phyloP scores from a whole-genome alignment of 2,888 invertebrate species.

The Biston stratarius region DNA sequence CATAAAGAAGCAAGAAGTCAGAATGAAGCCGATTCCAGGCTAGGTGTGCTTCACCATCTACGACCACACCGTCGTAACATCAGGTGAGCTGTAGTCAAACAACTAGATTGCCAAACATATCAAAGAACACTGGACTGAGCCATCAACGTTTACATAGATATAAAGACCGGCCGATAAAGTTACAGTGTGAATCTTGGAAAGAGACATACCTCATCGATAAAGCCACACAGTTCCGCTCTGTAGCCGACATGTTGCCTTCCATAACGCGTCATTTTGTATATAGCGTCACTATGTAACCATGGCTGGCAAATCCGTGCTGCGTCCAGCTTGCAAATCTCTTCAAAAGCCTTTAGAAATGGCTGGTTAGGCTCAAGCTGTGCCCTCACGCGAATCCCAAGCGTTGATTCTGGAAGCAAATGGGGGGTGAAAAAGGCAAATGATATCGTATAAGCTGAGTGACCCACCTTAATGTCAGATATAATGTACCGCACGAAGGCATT shows the following conservation, averaged over 20 bases:
- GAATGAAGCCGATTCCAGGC: no score
- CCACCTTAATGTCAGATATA: no score
- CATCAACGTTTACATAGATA: no score
- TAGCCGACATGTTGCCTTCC: constrained; percentile 28
- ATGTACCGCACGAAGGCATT: no score
- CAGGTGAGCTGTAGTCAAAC: no score
- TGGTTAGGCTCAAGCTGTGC: constrained; percentile 38
- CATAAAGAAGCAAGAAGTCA: no score
- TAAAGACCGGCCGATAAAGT: no score
- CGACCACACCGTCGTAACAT: no score
- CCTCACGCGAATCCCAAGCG: constrained; percentile 42
- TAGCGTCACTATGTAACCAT: constrained; percentile 49
- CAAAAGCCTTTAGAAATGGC: constrained; percentile 47
- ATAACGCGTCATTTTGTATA: constrained; percentile 44
- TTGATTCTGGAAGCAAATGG: constrained; percentile 43
- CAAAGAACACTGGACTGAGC: no score
- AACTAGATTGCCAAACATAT: no score
- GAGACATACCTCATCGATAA: constrained; percentile 40
- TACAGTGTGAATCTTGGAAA: neutral
- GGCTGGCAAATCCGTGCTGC: constrained; percentile 46
- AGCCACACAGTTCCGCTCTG: constrained; percentile 42
- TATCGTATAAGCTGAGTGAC: no score
- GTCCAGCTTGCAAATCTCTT: constrained; percentile 26
- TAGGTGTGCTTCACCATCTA: no score
- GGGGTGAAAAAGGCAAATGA: neutral